Conservation (phyloP, 2,113 vertebrate species). For the Cichladusa arquata region DNA sequence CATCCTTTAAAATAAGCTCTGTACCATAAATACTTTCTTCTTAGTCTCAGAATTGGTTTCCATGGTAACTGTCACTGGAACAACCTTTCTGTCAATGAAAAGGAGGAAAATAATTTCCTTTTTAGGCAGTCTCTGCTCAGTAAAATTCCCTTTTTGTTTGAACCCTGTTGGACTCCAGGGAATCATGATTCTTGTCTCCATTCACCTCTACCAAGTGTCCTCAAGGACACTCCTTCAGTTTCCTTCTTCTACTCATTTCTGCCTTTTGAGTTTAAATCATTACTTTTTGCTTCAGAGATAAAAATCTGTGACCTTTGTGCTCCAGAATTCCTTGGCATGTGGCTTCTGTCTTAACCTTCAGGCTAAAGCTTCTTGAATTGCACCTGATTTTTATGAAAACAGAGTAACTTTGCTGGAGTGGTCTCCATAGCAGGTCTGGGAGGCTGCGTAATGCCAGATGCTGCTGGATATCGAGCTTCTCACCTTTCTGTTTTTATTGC, state of each 20-base stretch:
- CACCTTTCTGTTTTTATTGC: not conserved
- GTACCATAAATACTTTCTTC: not conserved
- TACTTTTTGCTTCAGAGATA: not conserved
- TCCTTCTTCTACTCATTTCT: not conserved
- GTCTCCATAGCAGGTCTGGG: not conserved
- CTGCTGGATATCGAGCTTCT: not conserved
- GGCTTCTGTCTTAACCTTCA: not conserved
- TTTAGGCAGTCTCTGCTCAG: not conserved
- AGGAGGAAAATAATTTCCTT: slow-evolving; percentile 28
- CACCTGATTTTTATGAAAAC: not conserved
- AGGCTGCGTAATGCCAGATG: not conserved
- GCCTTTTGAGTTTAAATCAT: not conserved
- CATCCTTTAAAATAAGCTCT: slow-evolving; percentile 8
- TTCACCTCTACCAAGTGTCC: not conserved
- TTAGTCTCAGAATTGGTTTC: slow-evolving; percentile 21
- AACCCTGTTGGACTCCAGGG: not conserved
- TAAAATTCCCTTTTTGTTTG: not conserved
- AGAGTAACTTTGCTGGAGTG: not conserved
- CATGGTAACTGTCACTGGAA: slow-evolving; percentile 15
- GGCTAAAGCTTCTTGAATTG: not conserved
- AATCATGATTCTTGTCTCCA: not conserved
- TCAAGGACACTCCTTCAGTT: not conserved
- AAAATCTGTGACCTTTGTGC: not conserved
- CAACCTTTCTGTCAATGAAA: not conserved
- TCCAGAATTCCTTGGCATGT: not conserved